Base-by-base conservation (phyloP, 1,140 invertebrate genomes). In the Onthophagus taurus region DNA sequence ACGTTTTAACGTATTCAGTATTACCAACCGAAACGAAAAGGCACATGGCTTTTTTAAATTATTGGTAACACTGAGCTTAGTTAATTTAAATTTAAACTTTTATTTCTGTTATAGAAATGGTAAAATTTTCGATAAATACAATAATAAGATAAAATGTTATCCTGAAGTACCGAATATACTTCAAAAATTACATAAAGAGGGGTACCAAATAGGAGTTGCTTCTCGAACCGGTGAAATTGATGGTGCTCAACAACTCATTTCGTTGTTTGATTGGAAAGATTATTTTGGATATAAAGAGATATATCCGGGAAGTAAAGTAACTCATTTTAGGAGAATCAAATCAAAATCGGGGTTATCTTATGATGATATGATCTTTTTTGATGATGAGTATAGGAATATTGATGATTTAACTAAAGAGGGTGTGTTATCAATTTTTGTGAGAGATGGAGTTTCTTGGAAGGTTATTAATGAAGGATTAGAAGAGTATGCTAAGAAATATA, bases 241-340 rank as follows among this genome's bases (percentile, higher is more conserved):
- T 24, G 81, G 78, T 30, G 84, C 83, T 2, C 68, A 76, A 39
- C 70, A 80, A 48, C 64, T 88, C n/a, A 48, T 85, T 4, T 46
- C 76, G 9, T 61, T 84, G 18, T 81, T 83, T 59, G 71, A 70
- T 16, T 86, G 81, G 81, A 64, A 81, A 12, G 71, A 78, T 53
- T 85, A 77, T 63, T 78, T 87, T 51, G 67, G 68, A 13, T 80
- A 80, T 51, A 74, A 75, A 57, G 77, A 87, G 67, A 86, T 87
- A 47, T 85, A 81, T 69, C 83, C 83, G 19, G 83, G 81, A 13
- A 66, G 60, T 44, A 86, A 88, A 72, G 63, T 70, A 8, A 69
- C 61, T 36, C 83, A 88, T 66, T 84, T 86, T 64, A 64, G 70
- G 39, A 81, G 79, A 53, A 74, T 84, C 47, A 68, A 75, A 45